Base-by-base conservation (phyloP, 2,113 vertebrate species). In the Notarius quadriscutis region DNA sequence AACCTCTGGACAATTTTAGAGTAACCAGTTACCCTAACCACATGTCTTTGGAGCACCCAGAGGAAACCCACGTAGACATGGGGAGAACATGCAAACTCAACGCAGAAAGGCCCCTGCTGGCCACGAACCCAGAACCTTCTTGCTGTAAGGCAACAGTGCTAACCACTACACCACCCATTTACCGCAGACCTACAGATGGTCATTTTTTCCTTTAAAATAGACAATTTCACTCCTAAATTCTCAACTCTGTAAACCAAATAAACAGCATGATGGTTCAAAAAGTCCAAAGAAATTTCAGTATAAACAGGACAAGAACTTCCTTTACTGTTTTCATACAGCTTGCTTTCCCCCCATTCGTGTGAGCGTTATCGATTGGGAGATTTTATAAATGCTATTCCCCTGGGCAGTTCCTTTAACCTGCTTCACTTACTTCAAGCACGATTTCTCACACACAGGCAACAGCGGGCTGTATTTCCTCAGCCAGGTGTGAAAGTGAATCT, bases 231-330 rank as follows among this genome's bases (percentile, higher is more conserved):
- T 86, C 55, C 74, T 48, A 88, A 87, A 89, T 88, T 84, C 60
- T 91, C 89, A 72, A 51, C 77, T 92, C 90, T 82, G 94, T 58
- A 20, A 60, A 92, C 93, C 93, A 93, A 92, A 94, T 92, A 87
- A 75, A 93, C 92, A 91, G 86, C 90, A 85, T 88, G 88, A 90
- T 91, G 88, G 87, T 91, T 93, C 88, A 90, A 92, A 93, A 89
- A 58, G 1, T 79, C 84, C 85, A 91, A 89, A 92, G 91, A 84
- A 91, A 93, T 94, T 91, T 91, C 89, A 88, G 90, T 83, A 72
- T 90, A 86, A 91, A 88, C 88, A 55, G 89, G 67, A 84, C 91
- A 93, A 90, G 69, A 79, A 55, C 83, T 89, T 62, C 81, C 78
- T 25, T 18, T 0, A 85, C 88, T 84, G 81, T 90, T 88, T 81